A percentile compares a stretch with the other conserved stretches of the same genome.
These are phyloP conservation scores for Gryon sp. DNA, from an alignment of 1,140 invertebrate genomes.

Conservation along the genomic window DNA sequence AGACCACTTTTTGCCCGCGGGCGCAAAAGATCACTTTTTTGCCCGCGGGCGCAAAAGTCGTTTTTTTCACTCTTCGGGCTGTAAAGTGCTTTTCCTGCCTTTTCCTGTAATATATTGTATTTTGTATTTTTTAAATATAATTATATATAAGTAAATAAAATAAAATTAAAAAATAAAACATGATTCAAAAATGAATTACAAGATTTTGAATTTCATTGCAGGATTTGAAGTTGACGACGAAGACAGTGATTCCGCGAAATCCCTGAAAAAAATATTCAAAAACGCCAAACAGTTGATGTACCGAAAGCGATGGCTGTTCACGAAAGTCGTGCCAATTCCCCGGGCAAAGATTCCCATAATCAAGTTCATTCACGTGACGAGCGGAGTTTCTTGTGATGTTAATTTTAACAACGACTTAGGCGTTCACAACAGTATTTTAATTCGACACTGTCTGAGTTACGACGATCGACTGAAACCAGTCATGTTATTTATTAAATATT, in stretches of 20 bases:
- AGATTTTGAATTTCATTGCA: conserved; percentile 36
- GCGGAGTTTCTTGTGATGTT: conserved; percentile 83
- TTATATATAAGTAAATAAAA: no score
- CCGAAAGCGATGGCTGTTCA: conserved; percentile 75
- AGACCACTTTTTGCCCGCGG: no score
- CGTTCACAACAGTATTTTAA: conserved; percentile 82
- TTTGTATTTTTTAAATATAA: no score
- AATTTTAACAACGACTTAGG: conserved; percentile 85
- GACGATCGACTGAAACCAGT: conserved; percentile 81
- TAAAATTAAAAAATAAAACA: no score
- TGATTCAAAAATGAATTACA: no score
- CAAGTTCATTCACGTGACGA: conserved; percentile 82
- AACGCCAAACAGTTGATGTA: conserved; percentile 76
- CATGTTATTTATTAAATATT: conserved; percentile 85
- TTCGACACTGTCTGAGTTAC: conserved; percentile 81
- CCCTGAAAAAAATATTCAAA: conserved; percentile 66
- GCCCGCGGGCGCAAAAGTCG: no score
- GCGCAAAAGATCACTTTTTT: no score
- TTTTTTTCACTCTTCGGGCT: no score
- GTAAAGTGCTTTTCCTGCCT: no score
- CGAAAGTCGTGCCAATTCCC: conserved; percentile 82
- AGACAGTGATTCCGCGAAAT: not conserved
- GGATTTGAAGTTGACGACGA: conserved; percentile 43
- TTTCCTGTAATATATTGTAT: no score
- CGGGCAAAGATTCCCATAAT: conserved; percentile 86